Evolutionary conservation across 2,113 vertebrate genomes (phyloP), one percentile per base, ranked within the genome.

Genomic region (Carassius gibelio): DNA sequence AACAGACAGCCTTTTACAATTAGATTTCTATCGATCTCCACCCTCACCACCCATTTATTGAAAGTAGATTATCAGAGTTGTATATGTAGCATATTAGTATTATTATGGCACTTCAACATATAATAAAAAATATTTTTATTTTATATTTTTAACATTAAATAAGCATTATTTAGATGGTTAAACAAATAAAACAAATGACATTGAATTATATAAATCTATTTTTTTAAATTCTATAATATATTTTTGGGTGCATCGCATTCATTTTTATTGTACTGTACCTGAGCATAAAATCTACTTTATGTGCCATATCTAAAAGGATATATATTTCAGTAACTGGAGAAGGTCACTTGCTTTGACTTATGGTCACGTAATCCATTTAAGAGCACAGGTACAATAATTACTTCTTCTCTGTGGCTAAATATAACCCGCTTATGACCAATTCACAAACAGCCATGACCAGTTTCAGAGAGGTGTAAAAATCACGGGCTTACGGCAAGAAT

Each of bases 1-100:
- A 79, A 59, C 48, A 82, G 86, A 90, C 87, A 78, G 86, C 85
- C 80, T 88, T 85, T 86, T 68, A 75, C 68, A 66, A 13, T 17
- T 84, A 82, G 89, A 87, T 87, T 89, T 90, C 48, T 50, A 6
- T 66, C 36, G 76, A 72, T 52, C 59, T 64, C 59, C 30, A 42
- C 34, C 7, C 26, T 48, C 17, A 89, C 72, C 36, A 38, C 69
- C 15, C 69, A 69, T 69, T 69, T 36, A 69, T 13, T 36, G 34
- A 69, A 69, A 4, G 8, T 30, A 72, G 69, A 45, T 72, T 72
- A 42, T 19, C 17, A 69, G 45, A 11, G 66, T 68, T 13, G 4
- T 21, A 4, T 59, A 61, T n/a, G 21, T 17, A 55, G 15, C 14
- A 55, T 55, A 17, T 17, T 17, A 30, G 30, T 30, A 55, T 55